Base-by-base conservation (phyloP, 2,888 invertebrate genomes). In the Drosophila flavopinicola region DNA sequence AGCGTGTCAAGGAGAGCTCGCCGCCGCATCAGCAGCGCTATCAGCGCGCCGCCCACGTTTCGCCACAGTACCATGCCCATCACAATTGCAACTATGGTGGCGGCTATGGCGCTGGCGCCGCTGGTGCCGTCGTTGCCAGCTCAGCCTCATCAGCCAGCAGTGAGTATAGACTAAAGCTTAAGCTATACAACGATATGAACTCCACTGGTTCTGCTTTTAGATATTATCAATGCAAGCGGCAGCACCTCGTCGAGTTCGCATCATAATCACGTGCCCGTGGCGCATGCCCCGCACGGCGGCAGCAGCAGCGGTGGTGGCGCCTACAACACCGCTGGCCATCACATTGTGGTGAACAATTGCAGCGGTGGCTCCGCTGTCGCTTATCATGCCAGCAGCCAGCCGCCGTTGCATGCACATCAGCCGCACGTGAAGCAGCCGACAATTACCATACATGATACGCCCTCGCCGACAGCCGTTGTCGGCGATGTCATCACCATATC, bases 1-100 rank as follows among this genome's bases (percentile, higher is more conserved):
- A 99, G 91, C 94, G 98, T 13, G 98, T 98, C 37, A 98, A 98
- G 91, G 98, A 98, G 90, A 97, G 97, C 87, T 97, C 98, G 20
- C 98, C 98, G 20, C 98, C 96, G 35, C 94, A 94, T 61, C 91
- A 91, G 78, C 91, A 91, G 76, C 91, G 91, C 30, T 91, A 91
- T 58, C 91, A 90, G 80, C 90, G 91, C 44, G 79, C 90, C 33
- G 75, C 89, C 1, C 91, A 91, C 64, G 88, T 91, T 9, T 91
- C 91, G 42, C 91, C 91, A 37, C 91, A 91, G 58, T 91, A 91
- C 67, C 91, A 91, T 47, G 85, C 84, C 74, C 92, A 85, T 88
- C 91, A 91, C 72, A 90, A 90, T 66, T 90, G 90, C 68, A 90
- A 89, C 66, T 90, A 91, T 49, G 86, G 84, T 7, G 75, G 78